These are phyloP conservation scores for Pituophis catenifer DNA, from an alignment of 2,113 vertebrate species.

Conservation along the genomic window DNA sequence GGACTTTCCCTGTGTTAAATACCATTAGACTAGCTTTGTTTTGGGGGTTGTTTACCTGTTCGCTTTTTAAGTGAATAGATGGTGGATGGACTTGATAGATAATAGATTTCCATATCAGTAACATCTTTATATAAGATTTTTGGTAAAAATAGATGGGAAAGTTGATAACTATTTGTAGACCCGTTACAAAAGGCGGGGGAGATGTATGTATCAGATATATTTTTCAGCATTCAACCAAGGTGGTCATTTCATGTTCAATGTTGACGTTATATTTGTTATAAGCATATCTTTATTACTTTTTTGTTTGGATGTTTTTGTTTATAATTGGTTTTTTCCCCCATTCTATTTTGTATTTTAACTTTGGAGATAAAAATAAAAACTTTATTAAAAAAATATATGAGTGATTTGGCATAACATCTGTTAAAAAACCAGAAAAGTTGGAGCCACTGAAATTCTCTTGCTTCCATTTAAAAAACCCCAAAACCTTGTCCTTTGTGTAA, in stretches of 20 bases:
- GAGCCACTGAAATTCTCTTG: not conserved
- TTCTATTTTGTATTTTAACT: not conserved
- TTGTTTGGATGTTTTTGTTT: not conserved
- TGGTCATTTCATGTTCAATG: not conserved
- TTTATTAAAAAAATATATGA: not conserved
- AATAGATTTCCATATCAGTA: not conserved
- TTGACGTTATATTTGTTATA: not conserved
- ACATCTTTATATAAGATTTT: not conserved
- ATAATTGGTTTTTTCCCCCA: not conserved
- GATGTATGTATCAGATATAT: not conserved
- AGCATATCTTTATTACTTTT: not conserved
- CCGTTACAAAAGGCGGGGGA: not conserved
- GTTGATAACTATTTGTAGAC: not conserved
- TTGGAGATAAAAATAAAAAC: not conserved
- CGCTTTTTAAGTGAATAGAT: not conserved
- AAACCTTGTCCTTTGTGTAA: not conserved
- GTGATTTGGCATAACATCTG: not conserved
- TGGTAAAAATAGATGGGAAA: not conserved
- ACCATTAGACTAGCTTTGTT: too few species aligned
- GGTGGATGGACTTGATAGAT: not conserved
- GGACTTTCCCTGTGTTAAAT: not conserved
- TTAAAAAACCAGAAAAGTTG: not conserved
- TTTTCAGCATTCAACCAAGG: not conserved
- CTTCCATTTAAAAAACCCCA: not conserved
- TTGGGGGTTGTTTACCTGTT: not conserved